Evolutionary conservation across 1,140 invertebrate species (phyloP).

Genomic region (Lepidurus apus): DNA sequence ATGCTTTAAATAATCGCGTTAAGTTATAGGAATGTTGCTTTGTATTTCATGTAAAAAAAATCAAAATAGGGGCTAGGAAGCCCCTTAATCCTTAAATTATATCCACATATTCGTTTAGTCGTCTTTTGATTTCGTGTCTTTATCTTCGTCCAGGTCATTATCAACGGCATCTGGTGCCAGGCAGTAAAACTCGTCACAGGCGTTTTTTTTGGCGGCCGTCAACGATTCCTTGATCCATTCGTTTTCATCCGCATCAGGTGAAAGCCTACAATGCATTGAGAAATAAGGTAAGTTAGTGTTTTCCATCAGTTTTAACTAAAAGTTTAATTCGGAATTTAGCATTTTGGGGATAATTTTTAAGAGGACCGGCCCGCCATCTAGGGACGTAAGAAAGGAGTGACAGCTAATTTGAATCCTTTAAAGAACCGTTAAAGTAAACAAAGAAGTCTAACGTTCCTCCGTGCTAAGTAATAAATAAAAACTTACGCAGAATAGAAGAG

Average conservation of each 20-base stretch:
- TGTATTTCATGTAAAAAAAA: conserved; percentile 16
- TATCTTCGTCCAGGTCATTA: conserved; percentile 24
- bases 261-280: conserved; percentile 26
- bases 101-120: neutral
- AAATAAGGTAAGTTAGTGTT: neutral
- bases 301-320: too few species aligned
- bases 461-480: neutral
- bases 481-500: conserved; percentile 34
- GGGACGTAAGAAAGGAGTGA: too few species aligned
- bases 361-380: neutral
- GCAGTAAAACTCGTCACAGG: conserved; percentile 35
- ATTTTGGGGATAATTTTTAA: neutral
- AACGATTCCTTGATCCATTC: conserved; percentile 33
- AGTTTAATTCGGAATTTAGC: too few species aligned
- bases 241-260: conserved; percentile 34
- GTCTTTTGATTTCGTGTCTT: neutral
- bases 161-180: conserved; percentile 14
- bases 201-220: conserved; percentile 34
- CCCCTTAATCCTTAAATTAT: neutral
- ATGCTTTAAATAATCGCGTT: neutral
- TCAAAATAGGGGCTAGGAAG: neutral
- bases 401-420: neutral
- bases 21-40: neutral
- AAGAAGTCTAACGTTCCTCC: neutral
- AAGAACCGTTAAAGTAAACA: neutral